Percentiles rank a stretch among this genome's conserved stretches.
These are phyloP conservation scores for Poeciliopsis occidentalis DNA, from an alignment of 2,113 vertebrate species.

Conservation along the genomic window DNA sequence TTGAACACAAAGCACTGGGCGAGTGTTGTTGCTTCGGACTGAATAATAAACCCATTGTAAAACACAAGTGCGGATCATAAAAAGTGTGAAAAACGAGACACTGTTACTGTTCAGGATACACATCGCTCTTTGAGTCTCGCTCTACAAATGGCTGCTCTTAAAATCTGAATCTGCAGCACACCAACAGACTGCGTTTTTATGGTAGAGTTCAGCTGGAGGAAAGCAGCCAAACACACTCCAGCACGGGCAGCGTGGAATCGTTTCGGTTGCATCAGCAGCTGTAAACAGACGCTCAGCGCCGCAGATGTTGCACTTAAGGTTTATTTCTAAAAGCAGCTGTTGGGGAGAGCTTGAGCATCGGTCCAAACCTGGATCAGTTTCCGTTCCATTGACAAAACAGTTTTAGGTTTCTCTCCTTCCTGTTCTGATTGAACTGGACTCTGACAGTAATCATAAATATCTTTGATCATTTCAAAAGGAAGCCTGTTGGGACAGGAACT, in stretches of 20 bases:
- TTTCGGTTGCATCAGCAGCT: neutral
- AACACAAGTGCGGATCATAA: neutral
- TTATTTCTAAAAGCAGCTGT: neutral
- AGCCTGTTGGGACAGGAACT: neutral
- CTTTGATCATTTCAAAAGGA: neutral
- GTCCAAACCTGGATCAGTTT: neutral
- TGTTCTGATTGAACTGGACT: neutral
- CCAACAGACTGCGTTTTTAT: neutral
- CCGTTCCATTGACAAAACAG: neutral
- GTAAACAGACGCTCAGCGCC: neutral
- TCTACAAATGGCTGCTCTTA: neutral
- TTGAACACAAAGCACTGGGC: too few species aligned
- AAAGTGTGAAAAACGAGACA: neutral
- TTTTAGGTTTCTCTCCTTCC: neutral
- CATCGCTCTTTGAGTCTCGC: neutral
- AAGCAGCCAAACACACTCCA: neutral
- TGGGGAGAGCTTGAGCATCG: neutral
- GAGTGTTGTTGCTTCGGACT: neutral
- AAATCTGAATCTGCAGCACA: neutral
- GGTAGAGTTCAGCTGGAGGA: neutral
- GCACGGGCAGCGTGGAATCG: neutral
- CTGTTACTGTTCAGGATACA: neutral
- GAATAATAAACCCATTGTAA: neutral
- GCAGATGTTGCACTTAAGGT: neutral
- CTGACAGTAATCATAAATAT: neutral